Evolutionary conservation across 2,888 invertebrate species (phyloP), one percentile per base, ranked within the genome.

Genomic region (Hylaea fasciaria): DNA sequence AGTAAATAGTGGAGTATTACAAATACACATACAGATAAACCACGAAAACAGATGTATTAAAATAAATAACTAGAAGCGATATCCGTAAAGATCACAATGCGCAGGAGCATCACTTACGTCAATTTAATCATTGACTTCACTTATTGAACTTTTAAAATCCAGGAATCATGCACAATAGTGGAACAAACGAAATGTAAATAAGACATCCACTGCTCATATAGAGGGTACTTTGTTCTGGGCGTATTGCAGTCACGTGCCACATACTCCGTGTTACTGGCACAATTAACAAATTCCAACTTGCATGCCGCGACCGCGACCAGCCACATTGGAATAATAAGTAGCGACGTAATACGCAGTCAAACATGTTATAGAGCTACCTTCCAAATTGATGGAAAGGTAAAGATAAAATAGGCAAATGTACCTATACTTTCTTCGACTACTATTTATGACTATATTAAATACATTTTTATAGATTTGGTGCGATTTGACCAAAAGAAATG

Each of bases 221-320:
- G 77, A 76, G 77, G 74, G 74, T 78, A 77, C 78, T 85, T 80
- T 73, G 75, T 80, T 80, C 77, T 65, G 71, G 79, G 73, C 74
- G 80, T 83, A 85, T 83, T 83, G 79, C 81, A 81, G 84, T 86
- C 86, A 87, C 86, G 86, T 82, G 81, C 71, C 56, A 55, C 73
- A 70, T 73, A 75, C 78, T 77, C 79, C 78, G 78, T 82, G 82
- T 86, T 86, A 81, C 82, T 77, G 79, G 80, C 80, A 82, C 84
- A 86, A 88, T 88, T 88, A 87, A 84, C 85, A 82, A 87, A 87
- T 82, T 78, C 68, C 65, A 70, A 72, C 69, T 68, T 75, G 74
- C 72, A 74, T 72, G 65, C 57, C 46, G 51, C 47, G 17, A 48
- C 62, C 59, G 46, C 63, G 62, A 43, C 53, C 51, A 54, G 55